Percentiles rank a stretch among this genome's conserved stretches.
These are phyloP conservation scores for Ochropleura leucogaster DNA, from an alignment of 2,888 invertebrate species.

Conservation along the genomic window DNA sequence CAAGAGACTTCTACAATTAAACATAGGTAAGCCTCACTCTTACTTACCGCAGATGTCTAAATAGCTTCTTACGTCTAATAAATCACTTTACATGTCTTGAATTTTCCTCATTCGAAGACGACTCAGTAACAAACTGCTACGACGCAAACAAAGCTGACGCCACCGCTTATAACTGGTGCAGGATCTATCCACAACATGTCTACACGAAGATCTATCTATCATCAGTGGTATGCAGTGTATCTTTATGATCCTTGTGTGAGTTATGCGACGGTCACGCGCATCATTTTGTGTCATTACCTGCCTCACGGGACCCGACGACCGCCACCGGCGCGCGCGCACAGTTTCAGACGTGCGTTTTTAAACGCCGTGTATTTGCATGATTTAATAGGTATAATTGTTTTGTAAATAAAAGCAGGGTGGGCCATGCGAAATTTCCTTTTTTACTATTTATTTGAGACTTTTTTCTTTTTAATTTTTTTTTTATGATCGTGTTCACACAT, in stretches of 20 bases:
- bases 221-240: conserved; percentile 67
- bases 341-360: conserved; percentile 69
- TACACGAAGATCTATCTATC: conserved; percentile 59
- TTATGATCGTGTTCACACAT: too few species aligned
- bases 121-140: background rate
- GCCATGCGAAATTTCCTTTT: background rate
- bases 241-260: conserved; percentile 79
- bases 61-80: too few species aligned
- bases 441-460: background rate
- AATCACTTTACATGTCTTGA: background rate
- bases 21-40: background rate
- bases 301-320: conserved; percentile 75
- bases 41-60: too few species aligned
- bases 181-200: conserved; percentile 35
- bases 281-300: conserved; percentile 85
- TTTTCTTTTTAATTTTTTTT: background rate
- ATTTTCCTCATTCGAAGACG: background rate
- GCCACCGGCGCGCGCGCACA: conserved; percentile 74
- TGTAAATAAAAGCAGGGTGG: conserved; percentile 32
- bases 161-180: conserved; percentile 20
- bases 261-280: conserved; percentile 74
- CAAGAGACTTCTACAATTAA: background rate
- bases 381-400: conserved; percentile 35
- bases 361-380: conserved; percentile 56
- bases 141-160: background rate